Evolutionary conservation across 2,888 invertebrate genomes (phyloP).

Genomic region (Torymus tubicola): DNA sequence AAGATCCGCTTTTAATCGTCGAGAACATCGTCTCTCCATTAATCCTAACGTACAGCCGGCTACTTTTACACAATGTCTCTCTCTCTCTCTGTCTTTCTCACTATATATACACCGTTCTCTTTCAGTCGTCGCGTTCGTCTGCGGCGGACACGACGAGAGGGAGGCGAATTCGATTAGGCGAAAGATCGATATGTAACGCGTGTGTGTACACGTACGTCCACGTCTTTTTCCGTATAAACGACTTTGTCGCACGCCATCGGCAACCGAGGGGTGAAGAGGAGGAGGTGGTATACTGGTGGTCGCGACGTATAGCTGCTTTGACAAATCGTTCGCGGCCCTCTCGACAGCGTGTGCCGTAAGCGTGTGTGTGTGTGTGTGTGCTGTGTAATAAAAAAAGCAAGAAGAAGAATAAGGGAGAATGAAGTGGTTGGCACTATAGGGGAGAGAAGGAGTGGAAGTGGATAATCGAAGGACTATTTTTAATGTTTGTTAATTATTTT

Average conservation of each 20-base stretch:
- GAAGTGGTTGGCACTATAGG: not conserved
- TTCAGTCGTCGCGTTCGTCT: too few species aligned
- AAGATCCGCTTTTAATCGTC: too few species aligned
- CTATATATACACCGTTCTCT: too few species aligned
- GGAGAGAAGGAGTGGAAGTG: not conserved
- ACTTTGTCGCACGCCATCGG: conserved; percentile 54
- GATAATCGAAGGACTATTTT: conserved; percentile 41
- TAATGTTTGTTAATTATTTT: conserved; percentile 51
- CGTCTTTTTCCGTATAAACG: conserved; percentile 51
- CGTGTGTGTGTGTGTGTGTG: not conserved
- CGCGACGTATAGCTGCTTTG: conserved; percentile 33
- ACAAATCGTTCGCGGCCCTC: conserved; percentile 56
- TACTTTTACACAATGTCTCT: too few species aligned
- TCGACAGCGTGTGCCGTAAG: conserved; percentile 47
- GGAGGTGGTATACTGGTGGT: too few species aligned
- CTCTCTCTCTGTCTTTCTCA: too few species aligned
- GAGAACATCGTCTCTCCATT: too few species aligned
- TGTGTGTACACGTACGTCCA: conserved; percentile 14
- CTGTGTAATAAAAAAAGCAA: too few species aligned
- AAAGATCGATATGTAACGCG: conserved; percentile 36
- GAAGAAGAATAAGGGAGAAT: not conserved
- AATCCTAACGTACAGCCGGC: not conserved
- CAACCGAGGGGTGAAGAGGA: not conserved
- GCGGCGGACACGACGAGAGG: not conserved
- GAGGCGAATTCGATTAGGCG: conserved; percentile 40